phyloP scores from a whole-genome alignment of 1,140 invertebrate genomes.

The Parapsyche elsis region DNA sequence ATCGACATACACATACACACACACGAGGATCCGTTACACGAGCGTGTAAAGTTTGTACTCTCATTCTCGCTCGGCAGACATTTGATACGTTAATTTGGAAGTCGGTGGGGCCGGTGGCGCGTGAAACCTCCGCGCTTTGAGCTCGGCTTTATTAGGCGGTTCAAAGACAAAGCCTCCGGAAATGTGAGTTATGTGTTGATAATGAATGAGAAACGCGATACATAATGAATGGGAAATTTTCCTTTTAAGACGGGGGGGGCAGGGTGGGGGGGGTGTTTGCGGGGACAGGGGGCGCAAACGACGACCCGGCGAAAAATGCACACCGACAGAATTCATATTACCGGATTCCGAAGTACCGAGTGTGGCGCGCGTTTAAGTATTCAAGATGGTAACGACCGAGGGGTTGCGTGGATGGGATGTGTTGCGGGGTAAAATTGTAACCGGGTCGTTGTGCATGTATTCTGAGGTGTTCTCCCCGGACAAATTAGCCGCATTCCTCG shows the following conservation, averaged over 20 bases:
- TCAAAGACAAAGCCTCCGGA: slow-evolving; percentile 49
- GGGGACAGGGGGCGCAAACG: slow-evolving; percentile 6
- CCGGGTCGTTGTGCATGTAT: not conserved
- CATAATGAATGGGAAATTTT: slow-evolving; percentile 49
- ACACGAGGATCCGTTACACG: not conserved
- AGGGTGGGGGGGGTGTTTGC: not conserved
- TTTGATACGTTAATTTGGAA: slow-evolving; percentile 50
- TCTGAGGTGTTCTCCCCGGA: not conserved
- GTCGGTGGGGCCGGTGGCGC: slow-evolving; percentile 26
- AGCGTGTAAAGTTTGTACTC: not conserved
- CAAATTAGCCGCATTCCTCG: slow-evolving; percentile 9
- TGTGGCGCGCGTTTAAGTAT: not conserved
- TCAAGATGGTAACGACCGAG: not conserved
- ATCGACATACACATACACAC: not conserved
- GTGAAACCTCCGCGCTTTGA: slow-evolving; percentile 41
- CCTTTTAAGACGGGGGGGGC: slow-evolving; percentile 22
- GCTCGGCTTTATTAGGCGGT: slow-evolving; percentile 45
- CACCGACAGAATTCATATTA: slow-evolving; percentile 41
- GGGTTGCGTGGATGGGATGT: not conserved
- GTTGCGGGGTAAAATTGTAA: not conserved
- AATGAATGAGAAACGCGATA: slow-evolving; percentile 55
- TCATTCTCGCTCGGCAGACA: slow-evolving; percentile 1
- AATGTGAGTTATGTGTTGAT: slow-evolving; percentile 53
- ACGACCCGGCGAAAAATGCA: not conserved
- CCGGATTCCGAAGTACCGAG: slow-evolving; percentile 35